Evolutionary conservation across 2,113 vertebrate genomes (phyloP).

Genomic region (Bathybates hornii): DNA sequence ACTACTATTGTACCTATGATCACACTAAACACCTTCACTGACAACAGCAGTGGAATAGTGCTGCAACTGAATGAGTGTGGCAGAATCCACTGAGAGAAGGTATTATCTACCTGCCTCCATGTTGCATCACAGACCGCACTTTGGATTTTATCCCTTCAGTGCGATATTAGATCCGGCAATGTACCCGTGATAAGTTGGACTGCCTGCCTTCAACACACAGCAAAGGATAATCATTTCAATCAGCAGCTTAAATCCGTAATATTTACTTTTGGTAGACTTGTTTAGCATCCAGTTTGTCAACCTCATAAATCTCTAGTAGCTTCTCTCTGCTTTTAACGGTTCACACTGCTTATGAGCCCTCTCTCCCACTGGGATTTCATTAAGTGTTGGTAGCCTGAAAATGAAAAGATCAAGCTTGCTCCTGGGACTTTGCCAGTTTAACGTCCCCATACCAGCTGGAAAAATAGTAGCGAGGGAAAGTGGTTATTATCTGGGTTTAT

Average conservation of each 20-base stretch:
- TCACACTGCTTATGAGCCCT: slow-evolving; percentile 2
- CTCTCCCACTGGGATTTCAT: slow-evolving; percentile 28
- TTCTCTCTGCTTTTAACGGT: background rate
- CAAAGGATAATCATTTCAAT: background rate
- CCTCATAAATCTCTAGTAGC: background rate
- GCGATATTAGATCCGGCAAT: background rate
- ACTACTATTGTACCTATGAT: background rate
- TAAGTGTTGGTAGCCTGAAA: slow-evolving; percentile 22
- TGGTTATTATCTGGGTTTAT: slow-evolving; percentile 21
- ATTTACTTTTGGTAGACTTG: background rate
- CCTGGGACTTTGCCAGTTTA: slow-evolving; percentile 12
- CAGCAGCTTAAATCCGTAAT: background rate
- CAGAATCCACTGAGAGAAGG: background rate
- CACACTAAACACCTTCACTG: background rate
- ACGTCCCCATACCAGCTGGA: background rate
- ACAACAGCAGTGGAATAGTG: background rate
- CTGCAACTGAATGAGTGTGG: background rate
- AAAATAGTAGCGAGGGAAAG: background rate
- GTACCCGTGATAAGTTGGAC: background rate
- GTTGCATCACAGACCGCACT: background rate
- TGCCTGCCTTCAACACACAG: background rate
- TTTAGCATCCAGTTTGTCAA: background rate
- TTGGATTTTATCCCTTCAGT: background rate
- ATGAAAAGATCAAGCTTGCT: slow-evolving; percentile 33
- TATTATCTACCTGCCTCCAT: background rate